These are phyloP conservation scores for Theonella swinhoei DNA, from an alignment of 37 sponge, comb jelly and placozoan genomes.

Conservation along the genomic window DNA sequence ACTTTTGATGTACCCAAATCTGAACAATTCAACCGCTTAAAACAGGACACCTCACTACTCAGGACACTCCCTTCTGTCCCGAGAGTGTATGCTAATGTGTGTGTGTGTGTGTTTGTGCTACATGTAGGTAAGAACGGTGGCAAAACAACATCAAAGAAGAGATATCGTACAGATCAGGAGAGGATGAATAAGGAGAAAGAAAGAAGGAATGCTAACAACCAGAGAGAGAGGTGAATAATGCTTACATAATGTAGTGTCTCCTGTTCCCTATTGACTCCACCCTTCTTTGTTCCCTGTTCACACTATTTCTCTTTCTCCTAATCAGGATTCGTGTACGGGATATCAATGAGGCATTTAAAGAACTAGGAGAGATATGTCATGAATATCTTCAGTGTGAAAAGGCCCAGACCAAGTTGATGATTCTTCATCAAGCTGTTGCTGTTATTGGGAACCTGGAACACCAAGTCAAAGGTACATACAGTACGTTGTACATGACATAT, in stretches of 20 bases:
- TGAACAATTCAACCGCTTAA: too few relatives aligned
- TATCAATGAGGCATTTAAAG: constrained; percentile 97
- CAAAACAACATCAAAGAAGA: not conserved
- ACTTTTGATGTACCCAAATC: too few relatives aligned
- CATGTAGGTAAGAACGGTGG: not conserved
- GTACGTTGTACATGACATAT: not conserved
- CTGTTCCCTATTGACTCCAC: too few relatives aligned
- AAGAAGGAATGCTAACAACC: constrained; percentile 92
- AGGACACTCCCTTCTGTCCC: too few relatives aligned
- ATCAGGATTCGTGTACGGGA: constrained; percentile 90
- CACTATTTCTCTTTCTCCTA: not conserved
- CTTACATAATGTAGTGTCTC: not conserved
- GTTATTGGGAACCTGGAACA: constrained; percentile 90
- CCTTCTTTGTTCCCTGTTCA: not conserved
- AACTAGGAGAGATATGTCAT: constrained; percentile 88
- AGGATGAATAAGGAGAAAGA: constrained; percentile 80
- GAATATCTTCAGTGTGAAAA: constrained; percentile 86
- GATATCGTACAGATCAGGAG: constrained; percentile 62
- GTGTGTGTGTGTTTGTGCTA: too few relatives aligned
- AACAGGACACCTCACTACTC: too few relatives aligned
- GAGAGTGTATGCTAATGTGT: too few relatives aligned
- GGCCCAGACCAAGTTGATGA: constrained; percentile 91
- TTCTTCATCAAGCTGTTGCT: constrained; percentile 91
- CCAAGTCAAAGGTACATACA: constrained; percentile 64
- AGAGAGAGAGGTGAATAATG: constrained; percentile 80